Percentiles rank a stretch among this genome's conserved stretches.
Evolutionary conservation across 2,888 invertebrate species (phyloP).

Genomic region (Drosophila neutralis): DNA sequence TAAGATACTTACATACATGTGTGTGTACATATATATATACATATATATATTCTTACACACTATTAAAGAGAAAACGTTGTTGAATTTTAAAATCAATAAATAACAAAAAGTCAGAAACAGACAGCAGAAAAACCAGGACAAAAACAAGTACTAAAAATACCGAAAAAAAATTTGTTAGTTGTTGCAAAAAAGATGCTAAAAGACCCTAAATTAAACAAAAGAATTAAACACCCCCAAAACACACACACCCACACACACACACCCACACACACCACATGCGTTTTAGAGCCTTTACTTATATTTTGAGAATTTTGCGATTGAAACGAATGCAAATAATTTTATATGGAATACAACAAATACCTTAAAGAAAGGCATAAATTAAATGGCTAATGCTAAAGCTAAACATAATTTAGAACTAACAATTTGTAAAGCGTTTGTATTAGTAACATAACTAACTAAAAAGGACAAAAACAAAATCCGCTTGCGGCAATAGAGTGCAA

Average conservation of each 20-base stretch:
- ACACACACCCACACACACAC: slow-evolving; percentile 17
- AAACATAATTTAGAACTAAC: slow-evolving; percentile 66
- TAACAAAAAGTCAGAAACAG: slow-evolving; percentile 49
- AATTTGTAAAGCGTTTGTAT: slow-evolving; percentile 70
- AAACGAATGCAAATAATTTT: slow-evolving; percentile 73
- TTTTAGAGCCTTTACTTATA: slow-evolving; percentile 84
- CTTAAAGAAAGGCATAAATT: slow-evolving; percentile 39
- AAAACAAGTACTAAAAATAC: slow-evolving; percentile 31
- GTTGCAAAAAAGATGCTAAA: slow-evolving; percentile 68
- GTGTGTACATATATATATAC: slow-evolving; percentile 39
- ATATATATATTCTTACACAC: slow-evolving; percentile 67
- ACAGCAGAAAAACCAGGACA: slow-evolving; percentile 41
- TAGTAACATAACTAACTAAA: slow-evolving; percentile 43
- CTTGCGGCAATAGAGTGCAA: slow-evolving; percentile 60
- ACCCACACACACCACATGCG: slow-evolving; percentile 55
- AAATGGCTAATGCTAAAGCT: slow-evolving; percentile 52
- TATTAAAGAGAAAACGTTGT: slow-evolving; percentile 71
- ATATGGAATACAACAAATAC: slow-evolving; percentile 53
- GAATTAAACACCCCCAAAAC: slow-evolving; percentile 42
- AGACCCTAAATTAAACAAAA: slow-evolving; percentile 57
- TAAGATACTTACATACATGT: slow-evolving; percentile 45
- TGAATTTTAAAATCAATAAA: slow-evolving; percentile 76
- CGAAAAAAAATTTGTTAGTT: slow-evolving; percentile 75
- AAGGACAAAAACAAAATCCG: slow-evolving; percentile 28
- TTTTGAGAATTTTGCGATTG: slow-evolving; percentile 78